Evolutionary conservation across 2,797 vertebrate genomes (phyloP).

Genomic region (Pipistrellus nathusii): DNA sequence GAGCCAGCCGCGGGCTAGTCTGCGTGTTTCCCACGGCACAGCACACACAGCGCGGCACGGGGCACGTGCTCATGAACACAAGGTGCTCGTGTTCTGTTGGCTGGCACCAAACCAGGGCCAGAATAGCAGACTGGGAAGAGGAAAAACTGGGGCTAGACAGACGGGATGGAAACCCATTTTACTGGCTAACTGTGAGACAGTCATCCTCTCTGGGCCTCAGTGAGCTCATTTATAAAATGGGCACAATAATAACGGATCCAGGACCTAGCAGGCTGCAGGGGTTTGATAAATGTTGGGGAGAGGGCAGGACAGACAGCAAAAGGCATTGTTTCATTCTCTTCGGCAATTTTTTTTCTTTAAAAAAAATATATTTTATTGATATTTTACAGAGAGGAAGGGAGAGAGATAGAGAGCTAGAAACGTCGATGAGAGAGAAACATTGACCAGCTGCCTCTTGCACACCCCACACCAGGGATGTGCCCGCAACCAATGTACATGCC

Average conservation of each 20-base stretch:
- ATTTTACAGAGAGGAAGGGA: no score
- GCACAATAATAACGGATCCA: fast-evolving
- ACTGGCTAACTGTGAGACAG: neutral
- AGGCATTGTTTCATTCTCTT: neutral
- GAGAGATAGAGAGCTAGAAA: no score
- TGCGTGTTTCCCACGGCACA: neutral
- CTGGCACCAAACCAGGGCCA: neutral
- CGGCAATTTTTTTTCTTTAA: neutral
- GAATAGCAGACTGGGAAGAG: neutral
- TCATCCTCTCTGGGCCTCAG: neutral
- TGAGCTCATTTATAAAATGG: neutral
- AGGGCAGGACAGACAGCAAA: neutral
- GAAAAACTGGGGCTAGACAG: no score
- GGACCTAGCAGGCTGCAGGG: neutral
- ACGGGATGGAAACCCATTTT: fast-evolving
- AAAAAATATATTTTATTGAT: no score
- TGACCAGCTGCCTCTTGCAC: no score
- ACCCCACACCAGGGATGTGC: no score
- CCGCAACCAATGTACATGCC: no score
- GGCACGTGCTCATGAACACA: no score
- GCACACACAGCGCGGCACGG: neutral
- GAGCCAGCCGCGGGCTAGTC: neutral
- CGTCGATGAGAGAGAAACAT: no score
- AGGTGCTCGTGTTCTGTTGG: neutral
- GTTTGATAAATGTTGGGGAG: neutral